Base-by-base conservation (phyloP, 2,797 vertebrate genomes). In the Glossophaga mutica region DNA sequence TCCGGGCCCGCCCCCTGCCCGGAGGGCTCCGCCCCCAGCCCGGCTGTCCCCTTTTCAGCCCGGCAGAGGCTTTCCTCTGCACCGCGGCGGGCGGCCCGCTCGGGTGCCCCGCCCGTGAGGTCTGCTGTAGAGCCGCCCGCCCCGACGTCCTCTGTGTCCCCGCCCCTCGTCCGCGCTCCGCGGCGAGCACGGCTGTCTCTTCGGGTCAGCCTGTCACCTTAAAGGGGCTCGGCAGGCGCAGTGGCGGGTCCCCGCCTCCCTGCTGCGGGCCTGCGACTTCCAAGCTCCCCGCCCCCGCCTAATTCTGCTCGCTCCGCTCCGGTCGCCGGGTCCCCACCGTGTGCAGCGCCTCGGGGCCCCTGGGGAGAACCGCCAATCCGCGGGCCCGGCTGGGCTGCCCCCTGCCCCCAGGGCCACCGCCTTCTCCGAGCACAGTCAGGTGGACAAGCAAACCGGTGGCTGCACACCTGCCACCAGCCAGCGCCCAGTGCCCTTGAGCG, bases 21-120 rank as follows among this genome's bases (percentile, higher is more conserved):
- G 70, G 7, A 11, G 55, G 46, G 65, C 4, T 62, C 22, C 59
- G 81, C 65, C 83, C 62, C 46, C 24, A 2, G 22, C n/a, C 22
- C 4, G 37, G 34, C 19, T 2, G 9, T 39, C 21, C 70, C 7
- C 52, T 2, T 22, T 11, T 16, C 10, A 3, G 8, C 4, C 2
- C 0, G 57, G 16, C 4, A 18, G 0, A 14, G 5, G 26, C 46
- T 52, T 4, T 21, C 0, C 18, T 78, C 24, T 24, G 2, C 57
- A 9, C 3, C 21, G 8, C 1, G 6, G 26, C 18, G 0, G 6
- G 26, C 18, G 0, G 16, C 8, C 8, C 0, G 5, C 59, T 37
- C 2, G 6, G 2, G 16, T 42, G 21, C 52, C 9, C 5, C 9
- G 0, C 29, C 39, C 29, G 9, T 5, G 68, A 44, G 29, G 50